phyloP scores from a whole-genome alignment of 2,888 invertebrate species.

The Andrena camellia region DNA sequence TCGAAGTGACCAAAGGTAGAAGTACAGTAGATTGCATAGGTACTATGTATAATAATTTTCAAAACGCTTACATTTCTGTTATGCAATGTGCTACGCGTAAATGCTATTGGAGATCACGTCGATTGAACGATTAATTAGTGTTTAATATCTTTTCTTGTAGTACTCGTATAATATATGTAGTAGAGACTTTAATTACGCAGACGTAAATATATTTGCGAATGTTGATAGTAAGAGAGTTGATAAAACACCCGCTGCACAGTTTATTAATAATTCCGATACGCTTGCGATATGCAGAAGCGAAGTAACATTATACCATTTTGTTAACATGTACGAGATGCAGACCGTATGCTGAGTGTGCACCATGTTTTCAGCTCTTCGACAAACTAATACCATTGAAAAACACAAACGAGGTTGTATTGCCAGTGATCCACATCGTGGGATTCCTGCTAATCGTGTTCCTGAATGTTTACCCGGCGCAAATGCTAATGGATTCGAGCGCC shows the following conservation, averaged over 20 bases:
- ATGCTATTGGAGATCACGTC: too few relatives aligned
- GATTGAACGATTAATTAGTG: too few relatives aligned
- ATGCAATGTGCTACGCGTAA: too few relatives aligned
- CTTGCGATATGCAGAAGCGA: neutral
- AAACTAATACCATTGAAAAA: slow-evolving; percentile 17
- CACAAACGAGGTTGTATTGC: neutral
- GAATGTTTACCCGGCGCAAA: slow-evolving; percentile 13
- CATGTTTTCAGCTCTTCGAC: slow-evolving; percentile 23
- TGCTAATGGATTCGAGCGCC: slow-evolving; percentile 3
- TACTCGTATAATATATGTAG: too few relatives aligned
- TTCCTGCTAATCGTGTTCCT: slow-evolving; percentile 1
- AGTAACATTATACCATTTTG: neutral
- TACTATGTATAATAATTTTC: too few relatives aligned
- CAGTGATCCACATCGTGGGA: neutral
- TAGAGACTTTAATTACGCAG: too few relatives aligned
- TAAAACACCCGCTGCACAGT: neutral
- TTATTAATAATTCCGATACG: neutral
- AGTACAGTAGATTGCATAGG: too few relatives aligned
- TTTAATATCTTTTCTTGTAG: too few relatives aligned
- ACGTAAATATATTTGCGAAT: neutral
- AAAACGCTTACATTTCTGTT: too few relatives aligned
- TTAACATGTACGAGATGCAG: neutral
- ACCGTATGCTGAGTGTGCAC: neutral
- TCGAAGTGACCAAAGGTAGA: too few relatives aligned
- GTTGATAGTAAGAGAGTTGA: neutral